phyloP scores from a whole-genome alignment of 2,797 vertebrate genomes.

The Pelochelys cantorii region DNA sequence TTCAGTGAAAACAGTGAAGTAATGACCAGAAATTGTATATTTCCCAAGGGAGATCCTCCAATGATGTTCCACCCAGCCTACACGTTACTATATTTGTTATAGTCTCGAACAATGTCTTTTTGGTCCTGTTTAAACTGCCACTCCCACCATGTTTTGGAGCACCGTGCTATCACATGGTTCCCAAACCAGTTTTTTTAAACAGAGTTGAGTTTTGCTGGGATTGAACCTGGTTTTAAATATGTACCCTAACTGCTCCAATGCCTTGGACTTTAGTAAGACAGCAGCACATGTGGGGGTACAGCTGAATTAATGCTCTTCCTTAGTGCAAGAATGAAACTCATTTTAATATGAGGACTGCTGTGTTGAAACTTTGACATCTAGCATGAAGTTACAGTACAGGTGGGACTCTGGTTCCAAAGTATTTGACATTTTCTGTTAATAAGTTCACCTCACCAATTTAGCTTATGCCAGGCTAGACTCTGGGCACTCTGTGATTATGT shows the following conservation, averaged over 20 bases:
- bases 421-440: neutral
- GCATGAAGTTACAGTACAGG: constrained; percentile 23
- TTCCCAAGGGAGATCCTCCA: constrained; percentile 67
- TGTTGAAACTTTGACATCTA: constrained; percentile 11
- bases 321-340: constrained; percentile 25
- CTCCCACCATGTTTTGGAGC: constrained; percentile 52
- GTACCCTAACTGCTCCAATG: neutral
- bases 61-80: constrained; percentile 59
- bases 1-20: constrained; percentile 55
- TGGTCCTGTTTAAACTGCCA: constrained; percentile 35
- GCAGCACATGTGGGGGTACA: constrained; percentile 42
- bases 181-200: neutral
- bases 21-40: constrained; percentile 63
- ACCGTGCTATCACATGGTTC: neutral
- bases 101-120: constrained; percentile 24
- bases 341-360: constrained; percentile 39
- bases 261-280: neutral
- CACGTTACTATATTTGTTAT: constrained; percentile 34
- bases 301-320: constrained; percentile 65
- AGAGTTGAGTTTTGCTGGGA: neutral
- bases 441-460: neutral
- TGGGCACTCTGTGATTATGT: neutral
- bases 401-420: neutral
- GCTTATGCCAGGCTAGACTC: neutral
- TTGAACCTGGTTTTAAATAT: neutral